Conservation (phyloP, 1,140 invertebrate species). For the Drosophila albomicans region DNA sequence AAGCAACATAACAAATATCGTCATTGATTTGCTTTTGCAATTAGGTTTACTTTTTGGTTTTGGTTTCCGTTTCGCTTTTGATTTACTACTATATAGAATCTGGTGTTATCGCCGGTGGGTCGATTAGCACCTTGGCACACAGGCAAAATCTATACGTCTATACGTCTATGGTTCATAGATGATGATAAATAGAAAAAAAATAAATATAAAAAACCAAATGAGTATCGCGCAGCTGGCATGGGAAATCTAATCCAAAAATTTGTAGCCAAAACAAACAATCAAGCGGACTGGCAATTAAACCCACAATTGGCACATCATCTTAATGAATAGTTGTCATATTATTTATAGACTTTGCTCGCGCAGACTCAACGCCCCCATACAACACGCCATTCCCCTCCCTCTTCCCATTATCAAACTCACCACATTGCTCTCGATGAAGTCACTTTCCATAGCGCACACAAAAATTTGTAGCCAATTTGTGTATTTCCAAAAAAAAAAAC, state of each 20-base stretch:
- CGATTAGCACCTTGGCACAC: conserved; percentile 39
- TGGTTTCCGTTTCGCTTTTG: background rate
- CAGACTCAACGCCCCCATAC: background rate
- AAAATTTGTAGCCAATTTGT: too few relatives aligned
- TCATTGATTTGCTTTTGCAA: conserved; percentile 40
- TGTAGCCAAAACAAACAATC: conserved; percentile 16
- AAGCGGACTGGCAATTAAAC: conserved; percentile 21
- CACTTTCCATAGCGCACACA: background rate
- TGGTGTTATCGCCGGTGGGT: conserved; percentile 26
- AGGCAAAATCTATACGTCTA: background rate
- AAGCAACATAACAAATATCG: conserved; percentile 38
- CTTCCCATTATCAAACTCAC: background rate
- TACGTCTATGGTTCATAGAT: background rate
- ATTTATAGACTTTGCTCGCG: conserved; percentile 29
- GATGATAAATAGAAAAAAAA: background rate
- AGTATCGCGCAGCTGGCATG: background rate
- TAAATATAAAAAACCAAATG: background rate
- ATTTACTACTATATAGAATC: background rate
- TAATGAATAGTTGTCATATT: conserved; percentile 34
- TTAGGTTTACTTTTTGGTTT: conserved; percentile 12
- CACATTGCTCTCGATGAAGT: conserved; percentile 10
- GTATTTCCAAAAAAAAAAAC: too few relatives aligned
- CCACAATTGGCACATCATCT: conserved; percentile 31
- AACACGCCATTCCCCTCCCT: background rate
- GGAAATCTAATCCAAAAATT: conserved; percentile 17